Evolutionary conservation across 1,140 invertebrate genomes (phyloP).

Genomic region (Oreohelix idahoensis): DNA sequence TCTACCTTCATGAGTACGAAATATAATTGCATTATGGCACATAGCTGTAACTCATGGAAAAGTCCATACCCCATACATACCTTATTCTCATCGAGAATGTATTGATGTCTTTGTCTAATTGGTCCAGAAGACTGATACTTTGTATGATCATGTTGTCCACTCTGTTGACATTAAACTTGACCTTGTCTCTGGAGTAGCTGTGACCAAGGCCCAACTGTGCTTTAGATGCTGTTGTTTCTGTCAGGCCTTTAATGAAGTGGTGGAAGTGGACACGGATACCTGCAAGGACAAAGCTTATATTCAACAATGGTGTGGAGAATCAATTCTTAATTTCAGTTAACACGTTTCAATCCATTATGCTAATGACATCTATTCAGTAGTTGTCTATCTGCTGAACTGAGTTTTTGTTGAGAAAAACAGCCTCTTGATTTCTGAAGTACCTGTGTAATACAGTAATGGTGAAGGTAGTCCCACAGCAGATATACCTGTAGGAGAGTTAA

Average conservation of each 20-base stretch:
- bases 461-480: too few species aligned
- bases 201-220: conserved; percentile 98
- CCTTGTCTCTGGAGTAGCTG: conserved; percentile 91
- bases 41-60: too few species aligned
- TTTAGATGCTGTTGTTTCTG: conserved; percentile 83
- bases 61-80: conserved; percentile 43
- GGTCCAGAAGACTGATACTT: conserved; percentile 95
- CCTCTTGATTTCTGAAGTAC: too few species aligned
- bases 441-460: too few species aligned
- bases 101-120: conserved; percentile 99
- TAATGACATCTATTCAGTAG: too few species aligned
- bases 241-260: conserved; percentile 92
- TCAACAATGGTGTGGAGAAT: background rate
- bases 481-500: too few species aligned
- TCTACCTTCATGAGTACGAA: too few species aligned
- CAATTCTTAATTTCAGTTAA: too few species aligned
- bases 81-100: conserved; percentile 93
- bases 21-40: too few species aligned
- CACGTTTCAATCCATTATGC: too few species aligned
- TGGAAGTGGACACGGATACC: conserved; percentile 92
- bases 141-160: conserved; percentile 99
- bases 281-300: conserved; percentile 37
- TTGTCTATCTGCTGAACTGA: too few species aligned
- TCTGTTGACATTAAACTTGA: conserved; percentile 98
- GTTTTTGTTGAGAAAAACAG: too few species aligned